Base-by-base conservation (phyloP, 2,113 vertebrate species). In the Pimephales promelas region DNA sequence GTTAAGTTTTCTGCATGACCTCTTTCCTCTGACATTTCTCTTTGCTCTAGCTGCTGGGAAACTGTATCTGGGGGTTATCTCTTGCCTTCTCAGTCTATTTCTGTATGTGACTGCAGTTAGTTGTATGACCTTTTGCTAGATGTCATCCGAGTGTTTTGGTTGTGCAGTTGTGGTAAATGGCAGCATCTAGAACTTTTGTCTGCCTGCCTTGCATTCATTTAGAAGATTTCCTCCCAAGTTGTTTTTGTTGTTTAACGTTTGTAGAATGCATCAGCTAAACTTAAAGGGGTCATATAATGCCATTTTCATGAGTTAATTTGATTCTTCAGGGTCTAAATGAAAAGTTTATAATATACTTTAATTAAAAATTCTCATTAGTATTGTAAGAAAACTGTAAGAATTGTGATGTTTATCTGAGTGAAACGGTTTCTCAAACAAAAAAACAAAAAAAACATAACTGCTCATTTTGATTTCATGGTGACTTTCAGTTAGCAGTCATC, bases 51-150 rank as follows among this genome's bases (percentile, higher is more conserved):
- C 74, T 80, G 62, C 52, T 72, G 64, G 52, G 77, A 79, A 84
- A 81, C 76, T 74, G 66, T 68, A 59, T 73, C 77, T 74, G 43
- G 77, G 62, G 80, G 71, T 87, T 83, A 82, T 80, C 66, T 59
- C 26, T 31, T 31, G 4, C 10, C 26, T 79, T 54, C 47, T 43
- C 28, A 13, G 34, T 74, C 86, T 85, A 83, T 85, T 87, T 85
- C 74, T 75, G 64, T 34, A 64, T 36, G 45, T 84, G 83, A 62
- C 34, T 34, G 64, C 66, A 47, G 71, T 88, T 62, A 26, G 54
- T 75, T 75, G 31, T 26, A 49, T 81, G 76, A 75, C 47, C 81
- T 89, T 87, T 82, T 45, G n/a, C 54, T 76, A 81, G 77, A 72
- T 76, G 68, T 56, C 79, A 87, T 76, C 47, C 22, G 73, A 68